These are phyloP conservation scores for Chrysolina haemoptera DNA, from an alignment of 2,888 invertebrate species.

Conservation along the genomic window DNA sequence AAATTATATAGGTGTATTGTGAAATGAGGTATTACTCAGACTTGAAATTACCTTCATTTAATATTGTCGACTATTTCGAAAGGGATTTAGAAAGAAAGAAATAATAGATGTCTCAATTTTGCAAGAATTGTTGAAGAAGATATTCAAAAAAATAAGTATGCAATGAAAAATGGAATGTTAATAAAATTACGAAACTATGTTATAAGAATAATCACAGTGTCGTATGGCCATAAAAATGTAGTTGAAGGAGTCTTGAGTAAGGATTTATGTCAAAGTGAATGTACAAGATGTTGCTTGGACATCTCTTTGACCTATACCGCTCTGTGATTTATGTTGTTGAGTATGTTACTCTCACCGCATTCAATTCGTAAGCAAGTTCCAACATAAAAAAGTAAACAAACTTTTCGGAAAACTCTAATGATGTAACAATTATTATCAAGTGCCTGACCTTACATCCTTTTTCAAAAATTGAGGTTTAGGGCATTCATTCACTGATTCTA, in stretches of 20 bases:
- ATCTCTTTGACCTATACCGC: constrained; percentile 15
- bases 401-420: too few species aligned
- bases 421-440: too few species aligned
- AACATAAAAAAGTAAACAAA: background rate
- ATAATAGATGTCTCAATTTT: background rate
- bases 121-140: constrained; percentile 9
- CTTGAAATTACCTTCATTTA: constrained; percentile 41
- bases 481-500: too few species aligned
- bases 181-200: constrained; percentile 8
- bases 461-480: too few species aligned
- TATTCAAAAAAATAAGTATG: background rate
- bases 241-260: constrained; percentile 1
- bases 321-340: constrained; percentile 33
- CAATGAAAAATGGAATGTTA: constrained; percentile 18
- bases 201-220: constrained; percentile 2
- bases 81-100: constrained; percentile 25
- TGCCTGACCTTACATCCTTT: too few species aligned
- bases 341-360: constrained; percentile 10
- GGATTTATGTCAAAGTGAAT: constrained; percentile 11
- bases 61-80: constrained; percentile 38
- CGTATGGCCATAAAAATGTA: background rate
- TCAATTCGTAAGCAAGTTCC: background rate
- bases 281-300: background rate
- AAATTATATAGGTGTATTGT: constrained; percentile 32
- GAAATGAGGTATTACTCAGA: constrained; percentile 36